Evolutionary conservation across 2,113 vertebrate genomes (phyloP), one percentile per base, ranked within the genome.

Genomic region (Nothobranchius kuhntae): DNA sequence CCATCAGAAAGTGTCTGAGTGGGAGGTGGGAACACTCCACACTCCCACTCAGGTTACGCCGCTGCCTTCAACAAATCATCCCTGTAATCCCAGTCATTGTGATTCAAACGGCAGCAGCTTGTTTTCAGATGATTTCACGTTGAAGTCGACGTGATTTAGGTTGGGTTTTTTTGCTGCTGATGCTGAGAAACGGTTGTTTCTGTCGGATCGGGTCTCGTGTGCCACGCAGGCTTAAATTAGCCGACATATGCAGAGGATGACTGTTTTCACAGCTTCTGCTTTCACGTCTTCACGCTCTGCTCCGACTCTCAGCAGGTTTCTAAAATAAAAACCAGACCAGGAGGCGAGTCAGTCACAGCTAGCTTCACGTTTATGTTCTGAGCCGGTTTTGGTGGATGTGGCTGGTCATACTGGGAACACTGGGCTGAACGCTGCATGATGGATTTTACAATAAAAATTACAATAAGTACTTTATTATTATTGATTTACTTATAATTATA

Each of bases 201-300:
- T 42, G 30, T 62, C 17, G 55, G 68, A 72, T 46, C 48, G 59
- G 64, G 17, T 79, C 26, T 64, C 63, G 10, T 17, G 65, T 52
- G 67, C 4, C 9, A 38, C 13, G 65, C 52, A 1, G 51, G 84
- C 78, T 74, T 76, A 68, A 75, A 70, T 86, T 35, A 87, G 73
- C 55, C 26, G 65, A 68, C 87, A 85, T 82, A 71, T 86, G 83
- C 80, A 86, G 65, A 46, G 1, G 81, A 61, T 68, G 87, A 83
- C 71, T 2, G 77, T 76, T 84, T 83, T 81, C 83, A 80, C 83
- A 83, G 77, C 68, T 66, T 65, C 71, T 78, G 61, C 78, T 70
- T 69, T 71, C 57, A 54, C 35, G 69, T 82, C 85, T 81, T 84
- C 81, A 75, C 73, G 6, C 77, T 59, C 56, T 60, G 71, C 21